Percentiles rank a stretch among this genome's conserved stretches.
Evolutionary conservation across 2,113 vertebrate species (phyloP).

Genomic region (Gavia stellata): DNA sequence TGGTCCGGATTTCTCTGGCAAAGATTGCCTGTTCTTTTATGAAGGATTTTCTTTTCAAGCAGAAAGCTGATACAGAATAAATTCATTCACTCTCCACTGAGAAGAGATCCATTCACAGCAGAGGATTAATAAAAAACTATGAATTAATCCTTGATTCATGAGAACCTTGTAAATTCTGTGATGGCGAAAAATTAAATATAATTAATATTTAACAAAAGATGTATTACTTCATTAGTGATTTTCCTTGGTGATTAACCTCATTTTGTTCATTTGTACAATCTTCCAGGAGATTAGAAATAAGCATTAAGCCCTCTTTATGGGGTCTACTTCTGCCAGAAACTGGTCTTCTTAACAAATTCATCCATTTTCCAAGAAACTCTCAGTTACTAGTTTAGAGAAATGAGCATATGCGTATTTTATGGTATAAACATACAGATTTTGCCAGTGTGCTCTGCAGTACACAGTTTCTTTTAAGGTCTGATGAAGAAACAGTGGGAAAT

Average conservation of each 20-base stretch:
- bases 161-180: not conserved
- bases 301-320: not conserved
- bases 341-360: not conserved
- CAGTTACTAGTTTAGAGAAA: not conserved
- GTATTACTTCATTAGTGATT: not conserved
- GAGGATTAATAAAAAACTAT: slow-evolving; percentile 1
- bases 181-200: slow-evolving; percentile 19
- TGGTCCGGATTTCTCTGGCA: not conserved
- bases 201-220: slow-evolving; percentile 49
- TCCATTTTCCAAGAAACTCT: not conserved
- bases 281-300: slow-evolving; percentile 29
- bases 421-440: not conserved
- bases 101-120: slow-evolving; percentile 13
- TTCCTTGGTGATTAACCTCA: slow-evolving; percentile 13
- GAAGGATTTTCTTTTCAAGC: slow-evolving; percentile 13
- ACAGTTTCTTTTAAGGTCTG: not conserved
- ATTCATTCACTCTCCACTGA: slow-evolving; percentile 6
- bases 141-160: slow-evolving; percentile 17
- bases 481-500: slow-evolving; percentile 11
- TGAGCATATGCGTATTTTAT: not conserved
- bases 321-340: not conserved
- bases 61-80: slow-evolving; percentile 17
- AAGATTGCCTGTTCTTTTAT: not conserved
- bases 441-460: not conserved
- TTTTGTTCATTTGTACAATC: slow-evolving; percentile 9